Evolutionary conservation across 2,888 invertebrate species (phyloP).

Genomic region (Tridacna gigas): DNA sequence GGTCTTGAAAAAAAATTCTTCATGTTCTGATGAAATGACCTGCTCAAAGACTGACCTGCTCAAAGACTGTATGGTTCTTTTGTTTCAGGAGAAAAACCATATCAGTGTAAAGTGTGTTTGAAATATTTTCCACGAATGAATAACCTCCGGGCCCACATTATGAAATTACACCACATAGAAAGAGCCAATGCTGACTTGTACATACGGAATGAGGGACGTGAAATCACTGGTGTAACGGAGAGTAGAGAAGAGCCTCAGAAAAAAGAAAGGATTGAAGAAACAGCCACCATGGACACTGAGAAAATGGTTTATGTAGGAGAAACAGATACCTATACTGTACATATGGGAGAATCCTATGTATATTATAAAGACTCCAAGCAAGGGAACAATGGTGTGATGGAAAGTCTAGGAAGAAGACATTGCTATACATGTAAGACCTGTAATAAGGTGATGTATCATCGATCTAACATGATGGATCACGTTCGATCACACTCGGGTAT

Average conservation of each 20-base stretch:
- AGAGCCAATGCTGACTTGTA: conserved; percentile 26
- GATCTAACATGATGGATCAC: conserved; percentile 53
- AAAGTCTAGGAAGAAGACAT: neutral
- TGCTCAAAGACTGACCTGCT: no score
- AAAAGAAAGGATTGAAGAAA: neutral
- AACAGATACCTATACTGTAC: conserved; percentile 29
- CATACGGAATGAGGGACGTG: conserved; percentile 25
- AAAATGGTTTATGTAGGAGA: conserved; percentile 15
- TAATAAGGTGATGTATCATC: conserved; percentile 29
- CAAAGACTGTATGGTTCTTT: neutral
- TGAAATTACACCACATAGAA: conserved; percentile 42
- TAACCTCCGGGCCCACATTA: conserved; percentile 46
- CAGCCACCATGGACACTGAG: neutral
- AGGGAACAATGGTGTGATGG: neutral
- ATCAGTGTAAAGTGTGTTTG: conserved; percentile 41
- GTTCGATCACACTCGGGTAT: conserved; percentile 44
- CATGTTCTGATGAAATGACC: no score
- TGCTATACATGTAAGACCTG: conserved; percentile 42
- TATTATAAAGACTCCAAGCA: neutral
- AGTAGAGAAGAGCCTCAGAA: neutral
- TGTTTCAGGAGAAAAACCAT: conserved; percentile 55
- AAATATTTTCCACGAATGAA: conserved; percentile 53
- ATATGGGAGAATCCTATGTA: neutral
- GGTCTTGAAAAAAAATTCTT: no score
- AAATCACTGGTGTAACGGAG: neutral